Evolutionary conservation across 1,140 invertebrate genomes (phyloP).

Genomic region (Dendrolimus punctatus): DNA sequence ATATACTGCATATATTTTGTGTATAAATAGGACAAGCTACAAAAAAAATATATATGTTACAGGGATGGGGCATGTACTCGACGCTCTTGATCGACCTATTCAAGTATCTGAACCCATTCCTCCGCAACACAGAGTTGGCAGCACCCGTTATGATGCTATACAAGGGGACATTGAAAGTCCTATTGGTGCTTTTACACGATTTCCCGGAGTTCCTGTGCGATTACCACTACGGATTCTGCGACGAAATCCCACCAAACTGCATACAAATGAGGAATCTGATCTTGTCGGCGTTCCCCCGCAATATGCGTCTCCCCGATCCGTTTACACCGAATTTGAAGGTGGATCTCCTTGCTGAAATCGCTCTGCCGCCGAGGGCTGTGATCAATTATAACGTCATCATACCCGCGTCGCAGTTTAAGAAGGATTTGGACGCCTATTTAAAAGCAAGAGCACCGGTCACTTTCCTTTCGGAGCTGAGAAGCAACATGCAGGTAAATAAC

Average conservation of each 20-base stretch:
- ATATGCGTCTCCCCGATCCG: constrained; percentile 98
- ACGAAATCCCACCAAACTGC: constrained; percentile 98
- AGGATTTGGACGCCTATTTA: constrained; percentile 96
- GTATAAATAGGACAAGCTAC: background rate
- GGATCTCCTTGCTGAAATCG: constrained; percentile 92
- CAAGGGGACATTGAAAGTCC: constrained; percentile 95
- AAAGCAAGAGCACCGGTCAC: constrained; percentile 96
- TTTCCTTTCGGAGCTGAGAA: constrained; percentile 92
- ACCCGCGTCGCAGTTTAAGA: constrained; percentile 90
- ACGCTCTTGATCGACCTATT: constrained; percentile 96
- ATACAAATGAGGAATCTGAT: constrained; percentile 99
- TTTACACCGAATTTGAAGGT: constrained; percentile 98
- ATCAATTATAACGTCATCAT: constrained; percentile 93
- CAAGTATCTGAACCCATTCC: constrained; percentile 96
- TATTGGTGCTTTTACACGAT: constrained; percentile 97
- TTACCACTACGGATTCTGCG: constrained; percentile 99
- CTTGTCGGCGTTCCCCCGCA: constrained; percentile 96
- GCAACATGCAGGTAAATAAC: constrained; percentile 84
- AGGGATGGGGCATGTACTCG: constrained; percentile 90
- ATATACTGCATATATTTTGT: no score
- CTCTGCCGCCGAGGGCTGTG: constrained; percentile 88
- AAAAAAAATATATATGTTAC: constrained; percentile 18
- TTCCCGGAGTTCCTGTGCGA: constrained; percentile 99
- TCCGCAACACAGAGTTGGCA: constrained; percentile 96
- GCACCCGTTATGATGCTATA: constrained; percentile 95